Evolutionary conservation across 2,797 vertebrate genomes (phyloP).

Genomic region (Mustela erminea): DNA sequence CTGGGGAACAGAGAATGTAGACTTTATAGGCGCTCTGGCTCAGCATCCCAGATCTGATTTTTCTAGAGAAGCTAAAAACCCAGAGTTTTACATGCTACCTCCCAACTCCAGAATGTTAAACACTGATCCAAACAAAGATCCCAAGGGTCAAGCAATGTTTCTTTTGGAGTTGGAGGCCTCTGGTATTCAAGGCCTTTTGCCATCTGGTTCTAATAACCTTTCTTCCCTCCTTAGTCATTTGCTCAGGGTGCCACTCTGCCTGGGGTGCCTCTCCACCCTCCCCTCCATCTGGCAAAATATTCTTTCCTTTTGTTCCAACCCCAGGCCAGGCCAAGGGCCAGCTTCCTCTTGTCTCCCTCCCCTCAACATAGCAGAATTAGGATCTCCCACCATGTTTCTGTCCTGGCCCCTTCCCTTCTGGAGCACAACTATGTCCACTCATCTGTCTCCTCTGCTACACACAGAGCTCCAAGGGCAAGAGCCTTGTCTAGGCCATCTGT

Average conservation of each 20-base stretch:
- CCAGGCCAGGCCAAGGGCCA: neutral
- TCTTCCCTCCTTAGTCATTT: neutral
- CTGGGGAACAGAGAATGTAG: neutral
- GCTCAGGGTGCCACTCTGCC: neutral
- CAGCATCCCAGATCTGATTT: neutral
- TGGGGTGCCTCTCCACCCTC: neutral
- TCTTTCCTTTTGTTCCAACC: neutral
- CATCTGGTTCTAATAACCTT: neutral
- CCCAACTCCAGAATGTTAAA: neutral
- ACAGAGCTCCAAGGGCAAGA: neutral
- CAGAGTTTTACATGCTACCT: neutral
- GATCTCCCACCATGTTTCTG: neutral
- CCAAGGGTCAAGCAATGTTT: neutral
- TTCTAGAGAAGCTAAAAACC: slow-evolving; percentile 4
- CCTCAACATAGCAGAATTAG: neutral
- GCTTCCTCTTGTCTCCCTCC: neutral
- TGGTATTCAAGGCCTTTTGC: neutral
- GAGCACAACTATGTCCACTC: neutral
- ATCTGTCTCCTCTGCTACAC: neutral
- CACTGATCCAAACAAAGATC: neutral
- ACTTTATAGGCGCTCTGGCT: neutral
- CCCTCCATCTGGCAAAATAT: neutral
- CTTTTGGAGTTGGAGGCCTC: neutral
- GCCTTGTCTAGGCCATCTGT: neutral
- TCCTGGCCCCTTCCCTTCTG: neutral